Base-by-base conservation (phyloP, 64 coral and sea anemone genomes). In the Actinia equina region DNA sequence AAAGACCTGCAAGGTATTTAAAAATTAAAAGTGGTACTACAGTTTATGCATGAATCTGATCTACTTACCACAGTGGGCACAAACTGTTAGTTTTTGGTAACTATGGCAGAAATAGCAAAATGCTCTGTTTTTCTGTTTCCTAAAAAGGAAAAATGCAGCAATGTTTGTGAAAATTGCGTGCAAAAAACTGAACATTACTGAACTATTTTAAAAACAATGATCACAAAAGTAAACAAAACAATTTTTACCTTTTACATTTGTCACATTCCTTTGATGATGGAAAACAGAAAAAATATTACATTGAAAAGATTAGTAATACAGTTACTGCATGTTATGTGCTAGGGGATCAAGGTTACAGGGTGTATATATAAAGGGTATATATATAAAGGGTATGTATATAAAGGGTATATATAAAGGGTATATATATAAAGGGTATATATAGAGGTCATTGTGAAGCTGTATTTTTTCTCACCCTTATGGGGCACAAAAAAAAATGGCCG, bases 81-180 rank as follows among this genome's bases (percentile, higher is more conserved):
- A 99, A 2, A 88, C 76, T 43, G 97, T 89, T 55, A 99, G 25
- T 76, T 99, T 99, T 80, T 99, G 97, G 74, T 95, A 77, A 74
- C 83, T 57, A 10, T 85, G 82, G 88, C 97, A 99, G 49, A 99
- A 99, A 82, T 99, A 99, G 59, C 97, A 99, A 78, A 99, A 99
- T 22, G 97, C 97, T 93, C 97, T 42, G 77, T 95, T 99, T 43
- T 99, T 99, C 37, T 99, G 97, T 84, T 93, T 89, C 86, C 97
- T 99, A 64, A 83, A 99, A 85, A 69, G 2, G 30, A 37, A 64
- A 61, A 85, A 86, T 41, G 77, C 30, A 44, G 82, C 59, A 13
- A 74, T 14, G 10, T 74, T 42, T 74, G 9, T n/a, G 20, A 65
- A 22, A 1, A 22, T 49, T 8, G 7, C 7, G 46, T 4, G 46